phyloP scores from a whole-genome alignment of 2,888 invertebrate genomes.

The Dusona sp. region DNA sequence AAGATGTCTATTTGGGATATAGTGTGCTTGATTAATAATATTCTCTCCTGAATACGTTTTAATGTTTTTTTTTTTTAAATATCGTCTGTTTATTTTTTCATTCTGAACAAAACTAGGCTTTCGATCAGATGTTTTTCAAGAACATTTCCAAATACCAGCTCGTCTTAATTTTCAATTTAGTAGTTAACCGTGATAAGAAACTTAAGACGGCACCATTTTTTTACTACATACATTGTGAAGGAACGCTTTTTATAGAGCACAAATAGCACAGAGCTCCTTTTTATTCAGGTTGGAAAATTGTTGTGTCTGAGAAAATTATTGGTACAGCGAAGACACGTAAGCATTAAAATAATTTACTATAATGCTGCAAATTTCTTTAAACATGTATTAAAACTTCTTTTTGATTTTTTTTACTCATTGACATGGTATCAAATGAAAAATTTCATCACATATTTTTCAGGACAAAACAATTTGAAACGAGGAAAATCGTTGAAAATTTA shows the following conservation, averaged over 20 bases:
- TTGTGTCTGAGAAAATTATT: neutral
- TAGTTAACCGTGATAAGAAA: neutral
- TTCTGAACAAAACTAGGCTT: neutral
- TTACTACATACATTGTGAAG: neutral
- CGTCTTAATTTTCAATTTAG: neutral
- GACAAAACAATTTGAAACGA: neutral
- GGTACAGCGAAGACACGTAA: neutral
- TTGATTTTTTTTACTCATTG: neutral
- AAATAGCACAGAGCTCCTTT: neutral
- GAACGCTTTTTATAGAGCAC: neutral
- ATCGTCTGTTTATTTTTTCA: neutral
- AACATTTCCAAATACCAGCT: neutral
- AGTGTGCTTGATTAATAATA: neutral
- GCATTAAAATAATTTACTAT: no score
- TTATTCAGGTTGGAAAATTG: neutral
- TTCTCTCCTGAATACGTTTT: neutral
- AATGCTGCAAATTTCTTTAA: neutral
- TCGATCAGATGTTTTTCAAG: neutral
- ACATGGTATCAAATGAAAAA: neutral
- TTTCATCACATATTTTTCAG: neutral
- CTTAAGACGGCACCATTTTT: neutral
- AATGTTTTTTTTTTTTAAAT: neutral
- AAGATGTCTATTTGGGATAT: neutral
- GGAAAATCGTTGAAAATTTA: neutral
- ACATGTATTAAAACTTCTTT: neutral